A percentile compares a stretch with the other conserved stretches of the same genome.
Conservation (phyloP, 2,888 invertebrate species). For the Apamea crenata region DNA sequence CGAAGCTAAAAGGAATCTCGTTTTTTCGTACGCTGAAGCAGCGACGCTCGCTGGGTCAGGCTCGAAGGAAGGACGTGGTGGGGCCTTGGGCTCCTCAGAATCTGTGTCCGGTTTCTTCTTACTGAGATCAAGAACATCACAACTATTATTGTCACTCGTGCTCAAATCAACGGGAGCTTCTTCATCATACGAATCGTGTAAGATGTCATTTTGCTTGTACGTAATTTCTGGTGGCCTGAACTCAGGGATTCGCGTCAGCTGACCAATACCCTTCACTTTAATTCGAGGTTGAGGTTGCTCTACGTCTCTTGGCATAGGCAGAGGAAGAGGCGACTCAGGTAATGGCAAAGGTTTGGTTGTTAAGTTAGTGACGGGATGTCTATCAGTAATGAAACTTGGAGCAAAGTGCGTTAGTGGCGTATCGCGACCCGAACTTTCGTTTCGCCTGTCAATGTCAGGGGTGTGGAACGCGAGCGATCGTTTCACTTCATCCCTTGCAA, state of each 20-base stretch:
- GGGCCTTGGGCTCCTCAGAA: conserved; percentile 79
- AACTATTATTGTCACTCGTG: conserved; percentile 89
- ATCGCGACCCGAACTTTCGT: conserved; percentile 82
- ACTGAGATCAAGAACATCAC: conserved; percentile 95
- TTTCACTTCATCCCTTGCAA: conserved; percentile 89
- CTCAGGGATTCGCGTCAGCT: conserved; percentile 90
- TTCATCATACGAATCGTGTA: conserved; percentile 84
- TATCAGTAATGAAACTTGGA: conserved; percentile 85
- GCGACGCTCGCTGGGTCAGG: conserved; percentile 81
- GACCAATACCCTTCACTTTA: conserved; percentile 92
- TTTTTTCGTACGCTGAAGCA: conserved; percentile 88
- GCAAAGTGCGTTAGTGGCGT: conserved; percentile 87
- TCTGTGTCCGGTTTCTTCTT: conserved; percentile 92
- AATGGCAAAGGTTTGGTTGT: conserved; percentile 72
- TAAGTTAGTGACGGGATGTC: conserved; percentile 85
- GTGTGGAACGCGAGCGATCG: conserved; percentile 90
- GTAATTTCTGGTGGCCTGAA: conserved; percentile 82
- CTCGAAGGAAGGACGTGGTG: conserved; percentile 87
- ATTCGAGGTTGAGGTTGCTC: conserved; percentile 87
- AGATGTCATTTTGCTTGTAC: conserved; percentile 80
- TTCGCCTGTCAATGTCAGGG: conserved; percentile 87
- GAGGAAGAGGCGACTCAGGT: conserved; percentile 79
- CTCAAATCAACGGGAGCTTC: conserved; percentile 93
- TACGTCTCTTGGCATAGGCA: conserved; percentile 77
- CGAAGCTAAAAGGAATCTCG: conserved; percentile 91